Conservation (phyloP, 2,888 invertebrate genomes). For the Aleiodes testaceus region DNA sequence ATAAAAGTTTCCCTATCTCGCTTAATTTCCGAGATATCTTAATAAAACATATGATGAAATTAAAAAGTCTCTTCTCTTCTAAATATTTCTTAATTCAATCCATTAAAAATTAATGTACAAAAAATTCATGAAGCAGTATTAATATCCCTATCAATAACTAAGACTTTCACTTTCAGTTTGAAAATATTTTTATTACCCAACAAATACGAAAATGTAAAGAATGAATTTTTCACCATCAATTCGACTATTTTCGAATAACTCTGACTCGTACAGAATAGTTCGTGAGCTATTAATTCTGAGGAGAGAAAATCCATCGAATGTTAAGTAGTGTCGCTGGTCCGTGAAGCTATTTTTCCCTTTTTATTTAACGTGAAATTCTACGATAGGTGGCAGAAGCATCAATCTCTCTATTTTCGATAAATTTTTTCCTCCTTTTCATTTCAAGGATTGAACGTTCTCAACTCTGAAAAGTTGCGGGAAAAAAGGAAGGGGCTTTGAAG, state of each 20-base stretch:
- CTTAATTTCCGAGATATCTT: no score
- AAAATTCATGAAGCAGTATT: no score
- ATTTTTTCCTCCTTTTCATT: not conserved
- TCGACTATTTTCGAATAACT: conserved; percentile 21
- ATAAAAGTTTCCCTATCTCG: no score
- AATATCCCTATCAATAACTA: no score
- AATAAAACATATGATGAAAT: no score
- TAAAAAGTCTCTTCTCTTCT: no score
- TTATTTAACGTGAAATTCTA: not conserved
- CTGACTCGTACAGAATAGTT: conserved; percentile 22
- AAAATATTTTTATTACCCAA: conserved; percentile 7
- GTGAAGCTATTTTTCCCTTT: conserved; percentile 24
- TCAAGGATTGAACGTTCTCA: not conserved
- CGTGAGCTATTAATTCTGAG: conserved; percentile 33
- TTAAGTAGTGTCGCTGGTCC: conserved; percentile 32
- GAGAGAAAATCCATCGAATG: conserved; percentile 27
- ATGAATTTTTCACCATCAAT: conserved; percentile 10
- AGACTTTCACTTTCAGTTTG: no score
- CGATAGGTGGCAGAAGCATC: conserved; percentile 27
- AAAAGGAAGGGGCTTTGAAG: conserved; percentile 7
- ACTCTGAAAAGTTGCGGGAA: no score
- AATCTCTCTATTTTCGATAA: conserved; percentile 31
- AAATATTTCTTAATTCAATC: no score
- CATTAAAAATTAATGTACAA: no score
- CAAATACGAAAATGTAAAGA: conserved; percentile 16